These are phyloP conservation scores for Tautogolabrus adspersus DNA, from an alignment of 2,113 vertebrate genomes.

Conservation along the genomic window DNA sequence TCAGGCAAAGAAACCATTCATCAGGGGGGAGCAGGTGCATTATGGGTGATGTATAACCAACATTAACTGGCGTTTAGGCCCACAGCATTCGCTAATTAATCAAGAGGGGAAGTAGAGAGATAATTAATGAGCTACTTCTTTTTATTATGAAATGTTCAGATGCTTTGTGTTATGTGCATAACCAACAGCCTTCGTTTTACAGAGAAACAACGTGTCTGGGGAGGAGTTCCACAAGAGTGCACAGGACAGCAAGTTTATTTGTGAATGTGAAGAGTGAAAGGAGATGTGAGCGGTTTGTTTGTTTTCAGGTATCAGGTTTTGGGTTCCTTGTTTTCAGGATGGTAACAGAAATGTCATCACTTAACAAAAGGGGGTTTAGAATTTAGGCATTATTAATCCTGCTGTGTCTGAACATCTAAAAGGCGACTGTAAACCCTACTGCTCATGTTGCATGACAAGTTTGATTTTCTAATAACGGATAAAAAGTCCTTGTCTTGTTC, in stretches of 20 bases:
- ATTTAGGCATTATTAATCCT: neutral
- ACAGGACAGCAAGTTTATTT: conserved; percentile 28
- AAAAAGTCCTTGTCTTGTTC: conserved; percentile 18
- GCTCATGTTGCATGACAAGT: conserved; percentile 2
- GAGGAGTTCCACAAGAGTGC: conserved; percentile 90
- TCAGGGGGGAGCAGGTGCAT: conserved; percentile 38
- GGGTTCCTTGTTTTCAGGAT: conserved; percentile 25
- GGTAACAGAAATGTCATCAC: conserved; percentile 27
- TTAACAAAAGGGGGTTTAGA: neutral
- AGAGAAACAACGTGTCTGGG: conserved; percentile 75
- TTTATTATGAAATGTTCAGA: conserved; percentile 46
- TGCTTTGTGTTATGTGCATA: conserved; percentile 62
- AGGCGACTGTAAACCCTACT: neutral
- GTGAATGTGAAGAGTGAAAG: conserved; percentile 26
- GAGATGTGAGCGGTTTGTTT: conserved; percentile 45
- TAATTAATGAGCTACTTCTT: conserved; percentile 52
- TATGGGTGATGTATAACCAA: conserved; percentile 57
- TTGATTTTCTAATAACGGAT: conserved; percentile 38
- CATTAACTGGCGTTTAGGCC: conserved; percentile 61
- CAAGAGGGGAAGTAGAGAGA: conserved; percentile 9
- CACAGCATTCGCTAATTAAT: conserved; percentile 54
- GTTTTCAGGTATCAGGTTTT: conserved; percentile 41
- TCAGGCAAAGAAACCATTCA: conserved; percentile 62
- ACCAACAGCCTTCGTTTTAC: conserved; percentile 89
- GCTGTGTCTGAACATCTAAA: conserved; percentile 20